These are phyloP conservation scores for Anneissia japonica DNA, from an alignment of 35 echinoderm and acorn worm species.

Conservation along the genomic window DNA sequence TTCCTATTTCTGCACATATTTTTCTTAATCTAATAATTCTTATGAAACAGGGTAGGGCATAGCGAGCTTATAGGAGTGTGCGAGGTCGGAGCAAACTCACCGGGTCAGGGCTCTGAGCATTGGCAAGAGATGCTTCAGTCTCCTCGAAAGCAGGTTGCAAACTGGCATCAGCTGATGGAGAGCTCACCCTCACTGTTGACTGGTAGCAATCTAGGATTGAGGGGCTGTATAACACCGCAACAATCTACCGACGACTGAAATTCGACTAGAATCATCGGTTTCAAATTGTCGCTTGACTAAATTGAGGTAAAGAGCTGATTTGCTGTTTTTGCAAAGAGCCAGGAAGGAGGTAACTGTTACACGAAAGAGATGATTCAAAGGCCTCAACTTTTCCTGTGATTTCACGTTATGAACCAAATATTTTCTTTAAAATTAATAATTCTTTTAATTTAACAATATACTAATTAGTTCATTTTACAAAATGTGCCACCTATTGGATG, in stretches of 20 bases:
- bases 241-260: constrained; percentile 34
- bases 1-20: too few relatives aligned
- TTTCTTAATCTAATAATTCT: neutral
- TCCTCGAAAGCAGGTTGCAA: constrained; percentile 74
- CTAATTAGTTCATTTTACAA: too few relatives aligned
- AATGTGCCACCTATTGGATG: too few relatives aligned
- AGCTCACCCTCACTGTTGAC: constrained; percentile 61
- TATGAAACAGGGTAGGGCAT: constrained; percentile 71
- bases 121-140: constrained; percentile 90
- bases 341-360: neutral
- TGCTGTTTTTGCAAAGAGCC: neutral
- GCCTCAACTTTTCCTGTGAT: too few relatives aligned
- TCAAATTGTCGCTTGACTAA: neutral
- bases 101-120: constrained; percentile 65
- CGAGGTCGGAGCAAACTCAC: constrained; percentile 73
- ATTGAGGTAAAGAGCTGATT: neutral
- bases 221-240: constrained; percentile 70
- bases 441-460: too few relatives aligned
- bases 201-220: constrained; percentile 49
- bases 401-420: too few relatives aligned
- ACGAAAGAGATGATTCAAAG: too few relatives aligned
- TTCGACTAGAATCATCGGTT: neutral
- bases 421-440: too few relatives aligned
- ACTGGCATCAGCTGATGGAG: constrained; percentile 89
- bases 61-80: constrained; percentile 94